A percentile compares a stretch with the other conserved stretches of the same genome.
These are phyloP conservation scores for Ophioderma brevispina DNA, from an alignment of 35 echinoderm and acorn worm genomes.

Conservation along the genomic window DNA sequence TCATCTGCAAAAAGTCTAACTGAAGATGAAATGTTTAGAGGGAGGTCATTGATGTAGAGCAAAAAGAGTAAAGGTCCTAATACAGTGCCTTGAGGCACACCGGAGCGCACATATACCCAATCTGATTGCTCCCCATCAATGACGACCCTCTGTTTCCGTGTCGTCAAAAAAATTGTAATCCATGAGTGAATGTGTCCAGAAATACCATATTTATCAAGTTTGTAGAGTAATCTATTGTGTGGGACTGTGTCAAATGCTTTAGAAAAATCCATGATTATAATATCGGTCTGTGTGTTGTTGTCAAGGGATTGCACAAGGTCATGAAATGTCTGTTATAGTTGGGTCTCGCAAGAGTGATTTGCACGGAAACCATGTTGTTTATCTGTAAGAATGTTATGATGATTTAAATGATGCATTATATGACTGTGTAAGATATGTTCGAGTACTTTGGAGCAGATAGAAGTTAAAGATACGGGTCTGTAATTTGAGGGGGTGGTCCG, in stretches of 20 bases:
- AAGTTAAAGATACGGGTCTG: conserved; percentile 47
- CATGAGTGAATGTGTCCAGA: neutral
- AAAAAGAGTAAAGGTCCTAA: conserved; percentile 66
- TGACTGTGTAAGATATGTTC: conserved; percentile 58
- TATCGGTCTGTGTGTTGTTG: conserved; percentile 34
- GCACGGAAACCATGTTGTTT: conserved; percentile 62
- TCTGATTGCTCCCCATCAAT: conserved; percentile 47
- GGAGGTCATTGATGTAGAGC: conserved; percentile 38
- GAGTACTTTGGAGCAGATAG: conserved; percentile 54
- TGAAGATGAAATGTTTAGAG: neutral
- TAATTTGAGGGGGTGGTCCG: conserved; percentile 34
- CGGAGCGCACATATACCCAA: conserved; percentile 14
- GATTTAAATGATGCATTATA: conserved; percentile 44
- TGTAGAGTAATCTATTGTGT: conserved; percentile 19
- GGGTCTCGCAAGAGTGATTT: conserved; percentile 45
- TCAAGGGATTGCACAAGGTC: conserved; percentile 11
- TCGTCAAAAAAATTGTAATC: conserved; percentile 36
- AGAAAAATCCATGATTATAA: conserved; percentile 37
- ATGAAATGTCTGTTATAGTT: conserved; percentile 39
- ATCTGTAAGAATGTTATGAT: conserved; percentile 42
- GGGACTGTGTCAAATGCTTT: conserved; percentile 48
- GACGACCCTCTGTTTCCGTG: conserved; percentile 39
- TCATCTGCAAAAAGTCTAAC: conserved; percentile 54
- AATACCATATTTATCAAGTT: conserved; percentile 29
- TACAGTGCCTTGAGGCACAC: conserved; percentile 75